phyloP scores from a whole-genome alignment of 2,797 vertebrate species.

The Trachops cirrhosus region DNA sequence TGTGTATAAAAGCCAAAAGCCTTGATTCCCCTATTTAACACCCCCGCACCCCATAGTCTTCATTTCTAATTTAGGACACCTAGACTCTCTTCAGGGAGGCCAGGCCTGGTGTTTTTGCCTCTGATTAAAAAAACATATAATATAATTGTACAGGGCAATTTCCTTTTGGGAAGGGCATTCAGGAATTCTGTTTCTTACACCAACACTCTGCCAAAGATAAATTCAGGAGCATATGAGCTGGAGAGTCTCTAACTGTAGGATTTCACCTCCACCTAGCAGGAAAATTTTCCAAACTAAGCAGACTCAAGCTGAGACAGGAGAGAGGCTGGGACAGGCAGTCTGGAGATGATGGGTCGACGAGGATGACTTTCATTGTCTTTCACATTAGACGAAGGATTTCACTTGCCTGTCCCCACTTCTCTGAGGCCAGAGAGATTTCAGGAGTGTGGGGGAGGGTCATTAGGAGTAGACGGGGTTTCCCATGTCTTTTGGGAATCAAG shows the following conservation, averaged over 20 bases:
- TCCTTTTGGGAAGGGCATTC: slow-evolving; percentile 28
- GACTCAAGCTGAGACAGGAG: not conserved
- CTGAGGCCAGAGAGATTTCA: slow-evolving; percentile 5
- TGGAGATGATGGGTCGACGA: not conserved
- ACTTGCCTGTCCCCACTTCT: not conserved
- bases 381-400: not conserved
- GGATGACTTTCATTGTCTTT: not conserved
- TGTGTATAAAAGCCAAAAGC: not conserved
- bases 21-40: not conserved
- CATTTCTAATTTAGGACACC: slow-evolving; percentile 46
- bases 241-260: not conserved
- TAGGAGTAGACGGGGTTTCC: not conserved
- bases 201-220: slow-evolving; percentile 16
- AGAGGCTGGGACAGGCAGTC: not conserved
- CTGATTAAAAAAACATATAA: not conserved
- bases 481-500: slow-evolving; percentile 12
- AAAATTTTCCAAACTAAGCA: not conserved
- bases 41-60: not conserved
- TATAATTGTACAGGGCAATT: not conserved
- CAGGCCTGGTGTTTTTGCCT: slow-evolving; percentile 22
- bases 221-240: slow-evolving; percentile 20
- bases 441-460: not conserved
- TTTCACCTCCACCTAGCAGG: slow-evolving; percentile 16
- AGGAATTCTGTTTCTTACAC: slow-evolving; percentile 40
- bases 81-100: not conserved